Evolutionary conservation across 2,888 invertebrate species (phyloP).

Genomic region (Drosophila neonasuta): DNA sequence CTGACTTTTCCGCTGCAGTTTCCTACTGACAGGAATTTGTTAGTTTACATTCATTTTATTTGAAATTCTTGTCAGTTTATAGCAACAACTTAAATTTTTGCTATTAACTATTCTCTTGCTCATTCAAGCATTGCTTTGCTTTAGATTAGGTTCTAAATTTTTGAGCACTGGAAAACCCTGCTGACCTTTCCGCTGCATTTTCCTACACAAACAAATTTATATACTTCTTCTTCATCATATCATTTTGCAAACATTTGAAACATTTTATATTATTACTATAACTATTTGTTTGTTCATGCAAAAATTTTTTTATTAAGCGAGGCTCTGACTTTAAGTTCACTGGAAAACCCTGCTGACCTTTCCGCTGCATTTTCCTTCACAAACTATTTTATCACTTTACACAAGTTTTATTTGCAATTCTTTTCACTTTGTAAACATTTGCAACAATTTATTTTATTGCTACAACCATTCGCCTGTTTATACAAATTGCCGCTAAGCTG

Average conservation of each 20-base stretch:
- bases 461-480: slow-evolving; percentile 6
- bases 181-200: too few relatives aligned
- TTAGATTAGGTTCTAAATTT: too few relatives aligned
- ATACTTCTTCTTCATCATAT: background rate
- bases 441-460: slow-evolving; percentile 1
- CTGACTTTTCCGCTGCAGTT: too few relatives aligned
- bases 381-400: background rate
- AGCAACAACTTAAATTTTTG: too few relatives aligned
- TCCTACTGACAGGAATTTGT: background rate
- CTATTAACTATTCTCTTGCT: too few relatives aligned
- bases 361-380: background rate
- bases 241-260: background rate
- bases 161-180: too few relatives aligned
- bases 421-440: slow-evolving; percentile 1
- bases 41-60: background rate
- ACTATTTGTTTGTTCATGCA: too few relatives aligned
- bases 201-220: background rate
- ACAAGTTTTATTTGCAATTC: background rate
- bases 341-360: too few relatives aligned
- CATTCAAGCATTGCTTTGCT: too few relatives aligned
- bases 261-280: too few relatives aligned
- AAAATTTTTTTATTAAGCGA: too few relatives aligned
- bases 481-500: slow-evolving; percentile 6
- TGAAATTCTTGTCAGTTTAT: background rate
- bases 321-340: too few relatives aligned